Percentiles rank a stretch among this genome's conserved stretches.
phyloP scores from a whole-genome alignment of 2,797 vertebrate species.

The Gambelia wislizenii region DNA sequence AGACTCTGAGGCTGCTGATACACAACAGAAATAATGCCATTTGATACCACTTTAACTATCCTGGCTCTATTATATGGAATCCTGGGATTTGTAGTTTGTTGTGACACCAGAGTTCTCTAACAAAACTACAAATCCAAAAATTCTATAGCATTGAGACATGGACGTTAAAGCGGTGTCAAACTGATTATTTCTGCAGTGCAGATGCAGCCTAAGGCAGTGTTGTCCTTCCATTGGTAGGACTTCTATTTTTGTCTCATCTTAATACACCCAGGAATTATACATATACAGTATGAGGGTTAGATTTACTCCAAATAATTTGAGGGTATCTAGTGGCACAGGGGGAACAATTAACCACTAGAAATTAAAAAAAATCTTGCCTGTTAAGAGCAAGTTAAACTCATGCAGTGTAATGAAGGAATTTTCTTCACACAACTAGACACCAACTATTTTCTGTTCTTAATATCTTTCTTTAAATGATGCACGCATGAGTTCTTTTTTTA shows the following conservation, averaged over 20 bases:
- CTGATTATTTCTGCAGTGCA: no score
- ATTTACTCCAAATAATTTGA: background rate
- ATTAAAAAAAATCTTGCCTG: conserved; percentile 29
- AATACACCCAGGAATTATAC: background rate
- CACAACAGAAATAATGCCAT: no score
- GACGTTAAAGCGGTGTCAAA: no score
- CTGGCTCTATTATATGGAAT: no score
- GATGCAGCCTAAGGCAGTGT: no score
- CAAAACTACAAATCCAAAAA: no score
- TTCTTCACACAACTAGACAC: conserved; percentile 56
- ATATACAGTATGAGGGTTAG: background rate
- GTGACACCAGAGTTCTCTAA: no score
- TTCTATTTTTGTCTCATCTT: background rate
- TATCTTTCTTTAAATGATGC: conserved; percentile 38
- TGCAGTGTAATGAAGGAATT: conserved; percentile 39
- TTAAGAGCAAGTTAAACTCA: conserved; percentile 49
- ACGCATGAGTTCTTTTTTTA: conserved; percentile 41
- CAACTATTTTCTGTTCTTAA: conserved; percentile 46
- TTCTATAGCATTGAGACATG: no score
- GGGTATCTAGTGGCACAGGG: conserved; percentile 33
- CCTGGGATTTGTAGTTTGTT: no score
- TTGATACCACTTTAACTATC: no score
- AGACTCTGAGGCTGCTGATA: background rate
- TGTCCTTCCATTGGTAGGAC: background rate
- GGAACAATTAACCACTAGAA: conserved; percentile 47